Percentiles rank a stretch among this genome's conserved stretches.
Conservation (phyloP, 2,113 vertebrate genomes). For the Physeter macrocephalus region DNA sequence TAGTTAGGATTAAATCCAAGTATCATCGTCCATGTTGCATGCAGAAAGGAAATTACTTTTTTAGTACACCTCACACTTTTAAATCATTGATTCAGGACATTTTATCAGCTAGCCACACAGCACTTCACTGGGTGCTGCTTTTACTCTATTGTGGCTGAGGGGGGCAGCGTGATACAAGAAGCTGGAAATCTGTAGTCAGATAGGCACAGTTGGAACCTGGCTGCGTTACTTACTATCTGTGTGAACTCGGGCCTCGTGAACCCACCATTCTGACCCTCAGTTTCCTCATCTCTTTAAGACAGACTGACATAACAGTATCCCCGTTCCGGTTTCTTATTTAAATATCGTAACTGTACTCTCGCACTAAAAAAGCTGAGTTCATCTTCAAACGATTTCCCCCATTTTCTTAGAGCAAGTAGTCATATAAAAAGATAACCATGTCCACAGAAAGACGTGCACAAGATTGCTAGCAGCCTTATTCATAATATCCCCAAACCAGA, state of each 20-base stretch:
- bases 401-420: background rate
- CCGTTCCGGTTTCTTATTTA: background rate
- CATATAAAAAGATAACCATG: background rate
- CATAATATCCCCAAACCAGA: background rate
- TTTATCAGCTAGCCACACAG: background rate
- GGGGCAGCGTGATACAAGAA: slow-evolving; percentile 56
- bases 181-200: background rate
- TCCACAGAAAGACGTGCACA: background rate
- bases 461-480: background rate
- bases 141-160: slow-evolving; percentile 41
- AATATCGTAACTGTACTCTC: background rate
- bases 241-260: background rate
- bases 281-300: background rate
- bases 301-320: background rate
- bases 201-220: background rate
- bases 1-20: slow-evolving; percentile 53
- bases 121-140: background rate
- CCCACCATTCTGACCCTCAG: background rate
- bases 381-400: background rate
- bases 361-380: background rate
- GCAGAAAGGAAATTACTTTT: slow-evolving; percentile 32
- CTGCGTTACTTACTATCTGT: background rate
- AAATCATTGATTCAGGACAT: background rate
- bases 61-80: background rate
- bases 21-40: background rate